These are phyloP conservation scores for Pinctada fucata DNA, from an alignment of 2,888 invertebrate genomes.

Conservation along the genomic window DNA sequence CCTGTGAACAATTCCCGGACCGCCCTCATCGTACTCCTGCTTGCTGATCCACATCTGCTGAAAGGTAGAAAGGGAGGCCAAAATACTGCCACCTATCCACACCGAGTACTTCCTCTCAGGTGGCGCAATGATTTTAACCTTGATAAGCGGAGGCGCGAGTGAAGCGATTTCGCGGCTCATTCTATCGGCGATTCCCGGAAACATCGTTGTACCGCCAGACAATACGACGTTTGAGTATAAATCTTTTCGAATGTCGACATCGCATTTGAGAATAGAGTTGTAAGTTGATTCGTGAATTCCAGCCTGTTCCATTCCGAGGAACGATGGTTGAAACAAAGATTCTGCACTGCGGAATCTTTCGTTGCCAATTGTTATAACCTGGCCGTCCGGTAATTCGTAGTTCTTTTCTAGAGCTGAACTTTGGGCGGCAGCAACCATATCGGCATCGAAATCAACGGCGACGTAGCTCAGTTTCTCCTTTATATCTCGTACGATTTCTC, in stretches of 20 bases:
- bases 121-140: conserved; percentile 56
- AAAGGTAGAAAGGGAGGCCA: conserved; percentile 52
- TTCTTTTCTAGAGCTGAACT: conserved; percentile 53
- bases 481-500: conserved; percentile 96
- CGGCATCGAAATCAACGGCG: conserved; percentile 90
- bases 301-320: conserved; percentile 69
- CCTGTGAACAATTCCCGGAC: conserved; percentile 95
- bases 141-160: conserved; percentile 54
- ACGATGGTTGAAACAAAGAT: conserved; percentile 75
- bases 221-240: conserved; percentile 81
- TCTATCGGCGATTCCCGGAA: conserved; percentile 82
- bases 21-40: conserved; percentile 92
- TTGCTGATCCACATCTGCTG: conserved; percentile 48
- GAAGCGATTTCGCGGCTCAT: conserved; percentile 57
- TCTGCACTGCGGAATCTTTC: conserved; percentile 71
- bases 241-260: conserved; percentile 64
- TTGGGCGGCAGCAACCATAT: conserved; percentile 82
- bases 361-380: conserved; percentile 74
- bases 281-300: conserved; percentile 49
- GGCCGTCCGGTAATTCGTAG: conserved; percentile 74
- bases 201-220: conserved; percentile 96
- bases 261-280: conserved; percentile 65
- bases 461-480: conserved; percentile 95
- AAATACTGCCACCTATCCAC: conserved; percentile 53
- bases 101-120: conserved; percentile 75